Evolutionary conservation across 2,113 vertebrate genomes (phyloP).

Genomic region (Boleophthalmus pectinirostris): DNA sequence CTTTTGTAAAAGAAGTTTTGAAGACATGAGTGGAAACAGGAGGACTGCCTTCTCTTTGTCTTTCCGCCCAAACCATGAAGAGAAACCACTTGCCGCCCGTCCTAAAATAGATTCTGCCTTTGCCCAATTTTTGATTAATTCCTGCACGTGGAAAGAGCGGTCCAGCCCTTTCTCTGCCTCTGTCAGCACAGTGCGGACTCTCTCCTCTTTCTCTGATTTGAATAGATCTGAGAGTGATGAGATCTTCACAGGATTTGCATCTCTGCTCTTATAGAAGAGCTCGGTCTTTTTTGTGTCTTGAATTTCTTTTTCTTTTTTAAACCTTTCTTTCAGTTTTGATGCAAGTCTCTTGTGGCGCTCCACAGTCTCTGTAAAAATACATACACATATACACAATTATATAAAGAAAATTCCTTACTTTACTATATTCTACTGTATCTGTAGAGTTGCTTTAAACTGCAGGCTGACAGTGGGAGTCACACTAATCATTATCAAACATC

Average conservation of each 20-base stretch:
- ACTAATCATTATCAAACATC: too few species aligned
- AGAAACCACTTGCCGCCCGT: accelerated
- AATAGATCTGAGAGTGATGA: slow-evolving; percentile 18
- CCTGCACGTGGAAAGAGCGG: slow-evolving; percentile 33
- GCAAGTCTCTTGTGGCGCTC: slow-evolving; percentile 1
- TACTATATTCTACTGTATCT: too few species aligned
- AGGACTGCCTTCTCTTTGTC: neutral
- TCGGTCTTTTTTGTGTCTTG: slow-evolving; percentile 31
- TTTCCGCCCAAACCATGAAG: neutral
- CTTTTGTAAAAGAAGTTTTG: neutral
- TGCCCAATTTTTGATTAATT: slow-evolving; percentile 24
- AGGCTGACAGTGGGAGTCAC: too few species aligned
- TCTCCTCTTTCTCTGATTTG: neutral
- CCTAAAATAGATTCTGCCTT: neutral
- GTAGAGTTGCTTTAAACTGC: too few species aligned
- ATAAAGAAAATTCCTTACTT: too few species aligned
- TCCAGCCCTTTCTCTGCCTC: neutral
- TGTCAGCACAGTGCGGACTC: slow-evolving; percentile 31
- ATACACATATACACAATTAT: neutral
- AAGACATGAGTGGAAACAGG: slow-evolving; percentile 18
- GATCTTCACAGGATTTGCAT: neutral
- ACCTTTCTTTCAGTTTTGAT: neutral
- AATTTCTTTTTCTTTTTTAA: neutral
- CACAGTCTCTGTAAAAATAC: slow-evolving; percentile 7
- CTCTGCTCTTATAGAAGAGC: slow-evolving; percentile 19